Evolutionary conservation across 2,113 vertebrate species (phyloP).

Genomic region (Engraulis encrasicolus): DNA sequence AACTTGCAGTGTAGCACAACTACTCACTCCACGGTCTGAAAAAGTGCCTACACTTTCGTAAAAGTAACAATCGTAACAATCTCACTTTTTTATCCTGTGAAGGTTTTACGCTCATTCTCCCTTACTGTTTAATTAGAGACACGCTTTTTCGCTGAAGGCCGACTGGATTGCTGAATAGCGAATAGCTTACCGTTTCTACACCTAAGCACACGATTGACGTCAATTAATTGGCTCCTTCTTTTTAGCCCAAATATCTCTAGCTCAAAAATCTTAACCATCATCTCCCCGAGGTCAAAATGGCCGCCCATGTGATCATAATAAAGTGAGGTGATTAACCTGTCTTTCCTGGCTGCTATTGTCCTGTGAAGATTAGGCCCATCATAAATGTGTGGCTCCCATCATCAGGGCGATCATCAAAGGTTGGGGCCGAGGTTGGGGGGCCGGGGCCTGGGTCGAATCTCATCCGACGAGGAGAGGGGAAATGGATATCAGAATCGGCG

Average conservation of each 20-base stretch:
- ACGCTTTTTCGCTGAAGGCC: not conserved
- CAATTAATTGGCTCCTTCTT: not conserved
- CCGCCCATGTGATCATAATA: not conserved
- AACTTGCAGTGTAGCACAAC: not conserved
- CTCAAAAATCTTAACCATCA: too few relatives aligned
- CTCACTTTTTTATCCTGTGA: not conserved
- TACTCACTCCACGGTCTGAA: not conserved
- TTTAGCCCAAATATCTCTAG: not conserved
- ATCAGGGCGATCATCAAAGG: too few relatives aligned
- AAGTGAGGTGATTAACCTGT: slow-evolving; percentile 14
- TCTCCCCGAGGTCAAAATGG: not conserved
- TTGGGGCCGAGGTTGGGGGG: too few relatives aligned
- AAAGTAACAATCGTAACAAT: not conserved
- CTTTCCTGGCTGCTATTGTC: slow-evolving; percentile 8
- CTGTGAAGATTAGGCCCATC: not conserved
- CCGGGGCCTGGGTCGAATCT: not conserved
- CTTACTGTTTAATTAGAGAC: not conserved
- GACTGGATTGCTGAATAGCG: not conserved
- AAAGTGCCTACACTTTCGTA: not conserved
- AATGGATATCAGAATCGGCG: slow-evolving; percentile 2
- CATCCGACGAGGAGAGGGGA: not conserved
- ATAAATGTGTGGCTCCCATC: slow-evolving; percentile 12
- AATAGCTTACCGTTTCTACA: not conserved
- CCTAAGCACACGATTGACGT: not conserved
- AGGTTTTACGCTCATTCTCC: not conserved